Evolutionary conservation across 1,140 invertebrate species (phyloP).

Genomic region (Macrobrachium rosenbergii): DNA sequence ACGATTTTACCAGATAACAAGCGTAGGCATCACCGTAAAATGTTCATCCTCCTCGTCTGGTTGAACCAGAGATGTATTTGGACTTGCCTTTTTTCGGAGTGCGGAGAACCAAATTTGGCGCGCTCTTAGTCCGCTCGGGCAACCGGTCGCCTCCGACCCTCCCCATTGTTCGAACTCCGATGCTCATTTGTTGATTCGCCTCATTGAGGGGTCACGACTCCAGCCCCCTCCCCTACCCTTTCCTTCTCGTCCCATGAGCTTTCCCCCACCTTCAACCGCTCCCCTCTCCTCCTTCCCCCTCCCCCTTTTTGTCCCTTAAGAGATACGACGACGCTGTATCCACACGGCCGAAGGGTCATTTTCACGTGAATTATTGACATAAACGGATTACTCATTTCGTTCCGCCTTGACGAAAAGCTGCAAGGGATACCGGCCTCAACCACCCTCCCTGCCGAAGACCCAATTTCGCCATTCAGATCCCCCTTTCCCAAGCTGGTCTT

Average conservation of each 20-base stretch:
- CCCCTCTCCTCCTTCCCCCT: background rate
- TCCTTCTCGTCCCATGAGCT: too few species aligned
- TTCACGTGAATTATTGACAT: slow-evolving; percentile 63
- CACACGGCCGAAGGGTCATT: slow-evolving; percentile 60
- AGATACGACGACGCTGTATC: slow-evolving; percentile 51
- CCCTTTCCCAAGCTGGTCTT: slow-evolving; percentile 60
- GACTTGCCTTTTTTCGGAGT: slow-evolving; percentile 36
- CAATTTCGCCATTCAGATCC: slow-evolving; percentile 12
- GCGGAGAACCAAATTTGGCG: slow-evolving; percentile 50
- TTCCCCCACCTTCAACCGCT: too few species aligned
- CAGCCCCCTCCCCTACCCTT: background rate
- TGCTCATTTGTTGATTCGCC: slow-evolving; percentile 64
- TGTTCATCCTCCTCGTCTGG: slow-evolving; percentile 62
- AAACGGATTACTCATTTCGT: slow-evolving; percentile 64
- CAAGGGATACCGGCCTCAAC: slow-evolving; percentile 23
- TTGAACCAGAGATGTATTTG: slow-evolving; percentile 64
- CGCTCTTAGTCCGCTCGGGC: slow-evolving; percentile 30
- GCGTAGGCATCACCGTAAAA: slow-evolving; percentile 63
- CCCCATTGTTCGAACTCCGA: slow-evolving; percentile 54
- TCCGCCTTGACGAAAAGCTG: slow-evolving; percentile 21
- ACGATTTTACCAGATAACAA: slow-evolving; percentile 62
- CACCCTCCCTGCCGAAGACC: background rate
- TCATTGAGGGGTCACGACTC: slow-evolving; percentile 62
- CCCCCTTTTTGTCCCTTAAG: background rate
- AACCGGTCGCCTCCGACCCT: slow-evolving; percentile 40